These are phyloP conservation scores for Argyra leucocephala DNA, from an alignment of 2,888 invertebrate species.

Conservation along the genomic window DNA sequence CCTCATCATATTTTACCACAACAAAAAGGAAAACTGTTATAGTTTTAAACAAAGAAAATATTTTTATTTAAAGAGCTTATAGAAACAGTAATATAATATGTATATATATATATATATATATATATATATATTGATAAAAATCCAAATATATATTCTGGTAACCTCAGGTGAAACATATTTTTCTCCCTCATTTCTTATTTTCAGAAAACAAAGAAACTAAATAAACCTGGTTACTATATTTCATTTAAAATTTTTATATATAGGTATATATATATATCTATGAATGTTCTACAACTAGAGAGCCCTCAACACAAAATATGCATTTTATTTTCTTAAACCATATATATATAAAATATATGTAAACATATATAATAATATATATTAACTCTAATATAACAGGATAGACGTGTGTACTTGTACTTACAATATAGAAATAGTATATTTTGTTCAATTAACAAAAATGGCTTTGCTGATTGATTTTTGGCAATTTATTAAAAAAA, in stretches of 20 bases:
- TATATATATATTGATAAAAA: not conserved
- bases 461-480: not conserved
- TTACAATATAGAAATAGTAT: not conserved
- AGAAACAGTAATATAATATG: too few species aligned
- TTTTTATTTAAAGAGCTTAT: too few species aligned
- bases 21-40: too few species aligned
- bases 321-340: too few species aligned
- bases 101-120: too few species aligned
- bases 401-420: too few species aligned
- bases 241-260: not conserved
- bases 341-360: too few species aligned
- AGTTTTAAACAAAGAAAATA: too few species aligned
- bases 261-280: not conserved
- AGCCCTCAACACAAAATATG: not conserved
- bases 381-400: too few species aligned
- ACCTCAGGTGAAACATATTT: not conserved
- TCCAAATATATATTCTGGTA: not conserved
- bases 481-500: not conserved
- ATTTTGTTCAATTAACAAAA: conserved; percentile 1
- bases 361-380: too few species aligned
- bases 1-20: too few species aligned
- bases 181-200: not conserved
- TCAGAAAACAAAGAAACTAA: not conserved
- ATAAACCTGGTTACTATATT: not conserved
- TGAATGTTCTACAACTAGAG: not conserved